A percentile compares a stretch with the other conserved stretches of the same genome.
Conservation (phyloP, 2,113 vertebrate species). For the Eublepharis macularius region DNA sequence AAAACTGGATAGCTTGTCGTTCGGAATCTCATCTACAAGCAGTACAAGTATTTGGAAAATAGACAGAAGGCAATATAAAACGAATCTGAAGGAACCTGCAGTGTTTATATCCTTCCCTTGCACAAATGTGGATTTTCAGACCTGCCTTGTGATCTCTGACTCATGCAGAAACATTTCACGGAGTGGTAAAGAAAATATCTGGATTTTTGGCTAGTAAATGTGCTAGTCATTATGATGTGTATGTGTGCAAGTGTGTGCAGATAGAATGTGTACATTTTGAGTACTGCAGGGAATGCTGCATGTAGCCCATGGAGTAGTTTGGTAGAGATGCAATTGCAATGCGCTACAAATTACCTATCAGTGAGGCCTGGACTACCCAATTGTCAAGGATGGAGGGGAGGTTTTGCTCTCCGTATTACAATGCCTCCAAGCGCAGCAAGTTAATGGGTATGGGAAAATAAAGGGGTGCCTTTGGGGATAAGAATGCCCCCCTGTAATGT, state of each 20-base stretch:
- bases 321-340: not conserved
- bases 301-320: too few species aligned
- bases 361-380: not conserved
- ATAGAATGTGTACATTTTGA: not conserved
- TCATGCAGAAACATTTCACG: not conserved
- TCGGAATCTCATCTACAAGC: constrained; percentile 6
- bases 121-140: not conserved
- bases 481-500: not conserved
- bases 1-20: not conserved
- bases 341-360: not conserved
- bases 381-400: not conserved
- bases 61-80: not conserved
- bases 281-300: not conserved
- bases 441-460: not conserved
- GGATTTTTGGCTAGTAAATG: not conserved
- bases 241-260: not conserved
- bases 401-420: not conserved
- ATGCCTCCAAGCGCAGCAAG: not conserved
- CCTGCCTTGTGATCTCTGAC: not conserved
- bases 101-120: not conserved
- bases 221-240: not conserved
- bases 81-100: not conserved
- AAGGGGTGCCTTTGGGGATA: not conserved
- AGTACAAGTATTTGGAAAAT: not conserved
- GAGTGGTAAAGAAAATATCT: not conserved